Conservation (phyloP, 2,888 invertebrate genomes). For the Patella ulyssiponensis region DNA sequence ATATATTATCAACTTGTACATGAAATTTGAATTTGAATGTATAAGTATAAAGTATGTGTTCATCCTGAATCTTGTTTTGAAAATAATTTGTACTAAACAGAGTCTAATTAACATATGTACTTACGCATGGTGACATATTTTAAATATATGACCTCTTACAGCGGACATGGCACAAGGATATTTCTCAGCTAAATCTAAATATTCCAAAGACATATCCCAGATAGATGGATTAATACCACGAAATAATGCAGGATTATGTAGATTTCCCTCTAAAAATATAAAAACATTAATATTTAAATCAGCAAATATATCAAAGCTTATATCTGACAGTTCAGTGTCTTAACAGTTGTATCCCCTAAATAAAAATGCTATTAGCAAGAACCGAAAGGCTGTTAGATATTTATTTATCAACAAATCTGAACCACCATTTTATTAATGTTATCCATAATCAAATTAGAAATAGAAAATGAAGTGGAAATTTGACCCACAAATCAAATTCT, state of each 20-base stretch:
- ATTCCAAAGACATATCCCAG: constrained; percentile 92
- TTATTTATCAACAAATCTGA: background rate
- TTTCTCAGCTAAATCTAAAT: constrained; percentile 84
- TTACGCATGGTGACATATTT: constrained; percentile 92
- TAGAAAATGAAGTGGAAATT: too few species aligned
- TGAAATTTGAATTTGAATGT: too few species aligned
- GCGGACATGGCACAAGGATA: constrained; percentile 92
- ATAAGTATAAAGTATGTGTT: too few species aligned
- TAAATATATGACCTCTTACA: constrained; percentile 95
- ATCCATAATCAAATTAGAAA: too few species aligned
- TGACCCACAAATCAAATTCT: too few species aligned
- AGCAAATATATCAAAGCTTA: too few species aligned
- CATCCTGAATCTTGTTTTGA: too few species aligned
- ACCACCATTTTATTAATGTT: too few species aligned
- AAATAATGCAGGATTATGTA: constrained; percentile 97
- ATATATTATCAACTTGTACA: too few species aligned
- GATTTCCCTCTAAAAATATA: constrained; percentile 87
- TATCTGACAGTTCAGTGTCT: too few species aligned
- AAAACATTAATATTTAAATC: background rate
- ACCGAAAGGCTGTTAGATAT: background rate
- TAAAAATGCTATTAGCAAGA: background rate
- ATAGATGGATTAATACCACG: constrained; percentile 79
- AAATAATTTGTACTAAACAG: too few species aligned
- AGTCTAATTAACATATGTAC: constrained; percentile 29
- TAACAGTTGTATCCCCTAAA: too few species aligned